Evolutionary conservation across 1,140 invertebrate genomes (phyloP).

Genomic region (Drosophila rhopaloa): DNA sequence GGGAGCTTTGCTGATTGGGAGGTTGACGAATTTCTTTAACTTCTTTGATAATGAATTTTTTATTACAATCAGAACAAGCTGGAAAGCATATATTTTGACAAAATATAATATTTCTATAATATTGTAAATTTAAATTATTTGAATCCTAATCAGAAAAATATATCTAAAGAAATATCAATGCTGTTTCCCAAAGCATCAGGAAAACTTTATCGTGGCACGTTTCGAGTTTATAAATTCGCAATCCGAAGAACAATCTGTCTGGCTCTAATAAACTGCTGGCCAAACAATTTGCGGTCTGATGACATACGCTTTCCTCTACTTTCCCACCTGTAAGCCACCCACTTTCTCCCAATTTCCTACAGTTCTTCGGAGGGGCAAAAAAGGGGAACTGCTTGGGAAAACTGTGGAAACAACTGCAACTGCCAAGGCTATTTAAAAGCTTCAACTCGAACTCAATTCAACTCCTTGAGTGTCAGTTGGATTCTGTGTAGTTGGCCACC

Average conservation of each 20-base stretch:
- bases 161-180: background rate
- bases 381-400: constrained; percentile 41
- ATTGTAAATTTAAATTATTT: background rate
- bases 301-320: constrained; percentile 22
- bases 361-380: constrained; percentile 6
- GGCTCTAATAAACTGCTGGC: constrained; percentile 24
- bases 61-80: background rate
- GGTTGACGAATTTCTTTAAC: background rate
- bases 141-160: too few species aligned
- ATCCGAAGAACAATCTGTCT: constrained; percentile 28
- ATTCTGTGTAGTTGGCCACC: constrained; percentile 37
- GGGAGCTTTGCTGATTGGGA: background rate
- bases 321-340: constrained; percentile 5
- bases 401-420: constrained; percentile 61
- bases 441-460: constrained; percentile 52
- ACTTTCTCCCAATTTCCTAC: constrained; percentile 3
- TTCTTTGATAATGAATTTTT: too few species aligned
- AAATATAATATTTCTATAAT: background rate
- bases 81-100: too few species aligned
- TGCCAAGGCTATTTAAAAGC: constrained; percentile 71
- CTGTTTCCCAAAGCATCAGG: background rate
- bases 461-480: constrained; percentile 53
- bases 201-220: background rate
- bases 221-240: constrained; percentile 35
- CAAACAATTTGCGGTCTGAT: constrained; percentile 52